A percentile compares a stretch with the other conserved stretches of the same genome.
Evolutionary conservation across 2,113 vertebrate genomes (phyloP).

Genomic region (Aspidoscelis tigris): DNA sequence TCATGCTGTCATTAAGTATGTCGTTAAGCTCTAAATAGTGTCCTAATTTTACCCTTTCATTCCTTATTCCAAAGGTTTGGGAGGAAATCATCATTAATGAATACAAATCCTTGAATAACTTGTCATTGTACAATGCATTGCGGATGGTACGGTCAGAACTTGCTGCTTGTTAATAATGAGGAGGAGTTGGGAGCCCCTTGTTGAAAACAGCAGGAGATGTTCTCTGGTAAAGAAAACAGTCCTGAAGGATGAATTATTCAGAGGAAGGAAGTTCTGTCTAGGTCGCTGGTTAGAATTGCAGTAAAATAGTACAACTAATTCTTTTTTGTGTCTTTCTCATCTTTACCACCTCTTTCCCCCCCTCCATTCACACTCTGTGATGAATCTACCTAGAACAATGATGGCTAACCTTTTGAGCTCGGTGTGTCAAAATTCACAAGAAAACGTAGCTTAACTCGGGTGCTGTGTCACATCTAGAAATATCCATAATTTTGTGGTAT

Average conservation of each 20-base stretch:
- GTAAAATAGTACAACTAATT: neutral
- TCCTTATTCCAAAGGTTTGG: constrained; percentile 3
- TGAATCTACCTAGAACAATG: neutral
- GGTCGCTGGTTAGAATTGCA: neutral
- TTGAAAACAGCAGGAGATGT: neutral
- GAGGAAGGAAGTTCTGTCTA: neutral
- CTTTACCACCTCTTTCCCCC: neutral
- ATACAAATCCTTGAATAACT: constrained; percentile 12
- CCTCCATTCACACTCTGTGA: neutral
- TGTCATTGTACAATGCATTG: neutral
- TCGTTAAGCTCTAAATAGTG: neutral
- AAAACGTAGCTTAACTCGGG: no score
- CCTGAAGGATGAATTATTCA: neutral
- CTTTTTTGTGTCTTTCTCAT: neutral
- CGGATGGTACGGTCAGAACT: neutral
- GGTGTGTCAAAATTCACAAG: no score
- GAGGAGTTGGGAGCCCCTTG: neutral
- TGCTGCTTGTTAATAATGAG: neutral
- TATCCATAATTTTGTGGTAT: no score
- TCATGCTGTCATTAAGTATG: neutral
- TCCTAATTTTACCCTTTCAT: neutral
- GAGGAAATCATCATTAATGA: neutral
- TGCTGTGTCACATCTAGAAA: no score
- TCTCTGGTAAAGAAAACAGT: neutral
- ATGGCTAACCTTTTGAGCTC: no score